Conservation (phyloP, 2,113 vertebrate genomes). For the Sminthopsis crassicaudata region DNA sequence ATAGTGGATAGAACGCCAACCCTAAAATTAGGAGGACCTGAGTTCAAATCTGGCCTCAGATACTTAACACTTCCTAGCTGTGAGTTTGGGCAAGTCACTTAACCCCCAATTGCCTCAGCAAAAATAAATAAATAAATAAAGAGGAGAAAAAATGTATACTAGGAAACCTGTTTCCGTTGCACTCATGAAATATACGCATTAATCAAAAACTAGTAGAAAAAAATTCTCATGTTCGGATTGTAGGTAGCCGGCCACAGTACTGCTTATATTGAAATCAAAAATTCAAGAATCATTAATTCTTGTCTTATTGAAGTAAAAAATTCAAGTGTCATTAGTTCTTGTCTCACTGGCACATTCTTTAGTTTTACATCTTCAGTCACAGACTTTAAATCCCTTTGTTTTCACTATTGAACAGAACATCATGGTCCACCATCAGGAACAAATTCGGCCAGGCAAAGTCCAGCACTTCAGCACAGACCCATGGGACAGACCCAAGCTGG, state of each 20-base stretch:
- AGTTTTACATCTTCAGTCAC: neutral
- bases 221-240: neutral
- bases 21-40: no score
- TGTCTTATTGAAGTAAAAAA: neutral
- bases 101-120: no score
- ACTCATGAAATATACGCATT: neutral
- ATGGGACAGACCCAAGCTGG: conserved; percentile 86
- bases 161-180: neutral
- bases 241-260: neutral
- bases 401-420: conserved; percentile 84
- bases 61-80: no score
- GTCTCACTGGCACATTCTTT: neutral
- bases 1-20: no score
- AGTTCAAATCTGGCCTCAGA: no score
- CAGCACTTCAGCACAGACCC: conserved; percentile 91
- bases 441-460: conserved; percentile 95
- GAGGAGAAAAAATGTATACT: neutral
- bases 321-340: neutral
- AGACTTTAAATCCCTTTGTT: neutral
- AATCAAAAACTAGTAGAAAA: neutral
- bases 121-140: no score
- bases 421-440: conserved; percentile 93
- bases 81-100: no score
- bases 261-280: neutral
- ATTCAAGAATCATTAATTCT: fast-evolving